Percentiles rank a stretch among this genome's conserved stretches.
These are phyloP conservation scores for Drosophila miranda DNA, from an alignment of 1,140 invertebrate genomes.

Conservation along the genomic window DNA sequence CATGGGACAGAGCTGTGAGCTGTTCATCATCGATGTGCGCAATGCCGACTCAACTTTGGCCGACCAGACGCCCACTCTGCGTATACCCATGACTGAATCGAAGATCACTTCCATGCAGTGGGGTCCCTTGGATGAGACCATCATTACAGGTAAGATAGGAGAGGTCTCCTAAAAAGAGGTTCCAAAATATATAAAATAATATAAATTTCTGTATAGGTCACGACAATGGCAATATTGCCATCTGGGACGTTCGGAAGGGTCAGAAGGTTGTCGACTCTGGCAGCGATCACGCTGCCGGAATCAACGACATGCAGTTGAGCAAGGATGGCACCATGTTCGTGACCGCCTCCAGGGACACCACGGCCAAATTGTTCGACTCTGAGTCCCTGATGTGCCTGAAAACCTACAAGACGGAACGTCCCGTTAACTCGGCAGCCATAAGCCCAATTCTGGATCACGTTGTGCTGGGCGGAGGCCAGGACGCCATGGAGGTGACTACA, in stretches of 20 bases:
- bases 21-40: constrained; percentile 92
- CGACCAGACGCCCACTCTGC: constrained; percentile 85
- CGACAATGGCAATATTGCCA: constrained; percentile 94
- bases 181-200: neutral
- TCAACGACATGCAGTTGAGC: constrained; percentile 98
- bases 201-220: constrained; percentile 84
- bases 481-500: constrained; percentile 99
- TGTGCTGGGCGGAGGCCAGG: constrained; percentile 97
- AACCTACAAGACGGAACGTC: constrained; percentile 97
- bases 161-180: neutral
- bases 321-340: constrained; percentile 98
- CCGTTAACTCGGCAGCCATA: constrained; percentile 97
- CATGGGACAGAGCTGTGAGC: constrained; percentile 94
- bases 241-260: constrained; percentile 95
- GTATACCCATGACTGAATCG: constrained; percentile 86
- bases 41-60: constrained; percentile 86
- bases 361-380: constrained; percentile 96
- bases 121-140: constrained; percentile 94
- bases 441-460: constrained; percentile 97
- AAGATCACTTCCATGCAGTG: constrained; percentile 96
- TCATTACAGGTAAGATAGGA: constrained; percentile 88
- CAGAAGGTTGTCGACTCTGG: constrained; percentile 89
- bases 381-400: constrained; percentile 93
- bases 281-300: constrained; percentile 91
- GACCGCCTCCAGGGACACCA: constrained; percentile 96